Base-by-base conservation (phyloP, 2,797 vertebrate genomes). In the Kryptopterus vitreolus region DNA sequence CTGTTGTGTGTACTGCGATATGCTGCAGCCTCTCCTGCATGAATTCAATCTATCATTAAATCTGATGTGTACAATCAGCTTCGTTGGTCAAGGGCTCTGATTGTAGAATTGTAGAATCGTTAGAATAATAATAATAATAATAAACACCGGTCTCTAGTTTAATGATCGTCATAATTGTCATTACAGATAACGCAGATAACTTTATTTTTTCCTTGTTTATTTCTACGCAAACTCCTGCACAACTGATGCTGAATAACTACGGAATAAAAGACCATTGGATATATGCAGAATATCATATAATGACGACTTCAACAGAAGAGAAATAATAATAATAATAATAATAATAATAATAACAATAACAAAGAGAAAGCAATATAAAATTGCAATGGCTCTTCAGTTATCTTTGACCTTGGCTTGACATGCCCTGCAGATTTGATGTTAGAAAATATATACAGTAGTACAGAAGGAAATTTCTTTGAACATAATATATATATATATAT, bases 1-100 rank as follows among this genome's bases (percentile, higher is more conserved):
- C 77, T 89, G 90, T 93, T 82, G 83, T 89, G 90, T 91, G 80
- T 87, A 11, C 55, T 74, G 58, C 78, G 31, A 20, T 84, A 83
- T 85, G 77, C 46, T 6, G 48, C 72, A 63, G 48, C 55, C 72
- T 81, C 48, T 78, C 68, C 77, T 83, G 80, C 79, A 81, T 80
- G 83, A 48, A 78, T 81, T 84, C 52, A 80, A 85, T 79, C 38
- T 78, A 22, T 81, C 29, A 87, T 87, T 86, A 88, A 88, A 88
- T 81, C 62, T 57, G 59, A 81, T 65, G 35, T 59, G 76, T 78
- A 35, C 35, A 59, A 74, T 59, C 76, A 74, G 53, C 16, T 59
- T 33, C 72, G 18, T 72, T 53, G 29, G 55, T n/a, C 33, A 53
- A 72, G 31, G 69, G 50, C 69, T 72, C 50, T 72, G 69, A 22